These are phyloP conservation scores for Nebria brevicollis DNA, from an alignment of 2,888 invertebrate genomes.

Conservation along the genomic window DNA sequence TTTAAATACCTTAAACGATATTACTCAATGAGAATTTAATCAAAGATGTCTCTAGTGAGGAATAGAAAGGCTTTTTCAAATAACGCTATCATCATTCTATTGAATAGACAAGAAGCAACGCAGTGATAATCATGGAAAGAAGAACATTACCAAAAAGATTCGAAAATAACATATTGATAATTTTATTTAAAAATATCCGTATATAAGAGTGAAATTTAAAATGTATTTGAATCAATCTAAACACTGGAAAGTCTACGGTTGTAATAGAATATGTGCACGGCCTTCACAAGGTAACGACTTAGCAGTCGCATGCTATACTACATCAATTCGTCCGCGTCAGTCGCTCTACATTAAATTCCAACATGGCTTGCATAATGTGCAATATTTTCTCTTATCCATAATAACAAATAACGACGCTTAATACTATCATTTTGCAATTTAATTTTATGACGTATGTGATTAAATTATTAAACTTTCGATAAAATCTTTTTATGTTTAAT, in stretches of 20 bases:
- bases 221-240: constrained; percentile 10
- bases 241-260: constrained; percentile 14
- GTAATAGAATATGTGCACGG: constrained; percentile 4
- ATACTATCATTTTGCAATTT: neutral
- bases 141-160: too few species aligned
- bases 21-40: too few species aligned
- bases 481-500: too few species aligned
- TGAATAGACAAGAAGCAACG: too few species aligned
- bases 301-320: constrained; percentile 21
- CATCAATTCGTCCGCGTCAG: neutral
- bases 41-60: too few species aligned
- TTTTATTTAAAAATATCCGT: too few species aligned
- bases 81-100: too few species aligned
- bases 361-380: neutral
- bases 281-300: constrained; percentile 42
- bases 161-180: too few species aligned
- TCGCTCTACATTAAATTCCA: neutral
- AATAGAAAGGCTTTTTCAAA: too few species aligned
- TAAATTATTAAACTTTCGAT: too few species aligned
- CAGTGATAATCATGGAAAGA: too few species aligned
- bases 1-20: neutral
- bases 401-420: neutral
- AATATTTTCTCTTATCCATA: neutral
- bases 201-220: neutral
- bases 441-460: neutral